These are phyloP conservation scores for Pygoscelis antarcticus DNA, from an alignment of 2,113 vertebrate species.

Conservation along the genomic window DNA sequence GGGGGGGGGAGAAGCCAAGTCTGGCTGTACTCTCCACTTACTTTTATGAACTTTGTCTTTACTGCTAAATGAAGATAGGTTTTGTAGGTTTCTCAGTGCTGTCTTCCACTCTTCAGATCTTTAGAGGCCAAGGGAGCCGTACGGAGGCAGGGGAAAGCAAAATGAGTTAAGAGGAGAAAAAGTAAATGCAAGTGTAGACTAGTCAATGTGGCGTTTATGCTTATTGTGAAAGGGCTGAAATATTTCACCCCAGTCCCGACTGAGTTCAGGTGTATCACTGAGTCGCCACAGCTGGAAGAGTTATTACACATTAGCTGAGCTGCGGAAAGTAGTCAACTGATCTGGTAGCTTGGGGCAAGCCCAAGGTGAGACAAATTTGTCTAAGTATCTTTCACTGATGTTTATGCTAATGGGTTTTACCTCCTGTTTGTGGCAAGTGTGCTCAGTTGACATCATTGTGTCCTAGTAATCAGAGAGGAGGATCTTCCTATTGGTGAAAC, in stretches of 20 bases:
- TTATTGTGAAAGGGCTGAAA: not conserved
- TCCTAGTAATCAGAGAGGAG: not conserved
- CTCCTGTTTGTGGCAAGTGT: not conserved
- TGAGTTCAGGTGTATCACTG: not conserved
- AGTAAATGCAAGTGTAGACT: not conserved
- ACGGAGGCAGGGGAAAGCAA: not conserved
- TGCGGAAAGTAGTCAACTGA: not conserved
- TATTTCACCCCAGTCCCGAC: not conserved
- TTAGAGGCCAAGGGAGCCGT: not conserved
- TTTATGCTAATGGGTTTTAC: not conserved
- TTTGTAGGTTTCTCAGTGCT: not conserved
- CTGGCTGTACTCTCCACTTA: not conserved
- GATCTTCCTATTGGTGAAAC: not conserved
- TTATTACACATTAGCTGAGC: not conserved
- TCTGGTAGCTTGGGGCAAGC: not conserved
- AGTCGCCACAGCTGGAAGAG: not conserved
- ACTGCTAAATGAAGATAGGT: not conserved
- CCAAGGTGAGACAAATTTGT: not conserved
- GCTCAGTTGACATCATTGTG: not conserved
- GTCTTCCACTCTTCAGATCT: not conserved
- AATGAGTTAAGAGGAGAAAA: not conserved
- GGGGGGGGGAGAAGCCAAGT: not conserved
- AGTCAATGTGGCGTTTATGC: not conserved
- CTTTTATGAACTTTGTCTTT: not conserved
- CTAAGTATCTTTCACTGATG: not conserved